These are phyloP conservation scores for Drosophila ficusphila DNA, from an alignment of 1,140 invertebrate species.

Conservation along the genomic window DNA sequence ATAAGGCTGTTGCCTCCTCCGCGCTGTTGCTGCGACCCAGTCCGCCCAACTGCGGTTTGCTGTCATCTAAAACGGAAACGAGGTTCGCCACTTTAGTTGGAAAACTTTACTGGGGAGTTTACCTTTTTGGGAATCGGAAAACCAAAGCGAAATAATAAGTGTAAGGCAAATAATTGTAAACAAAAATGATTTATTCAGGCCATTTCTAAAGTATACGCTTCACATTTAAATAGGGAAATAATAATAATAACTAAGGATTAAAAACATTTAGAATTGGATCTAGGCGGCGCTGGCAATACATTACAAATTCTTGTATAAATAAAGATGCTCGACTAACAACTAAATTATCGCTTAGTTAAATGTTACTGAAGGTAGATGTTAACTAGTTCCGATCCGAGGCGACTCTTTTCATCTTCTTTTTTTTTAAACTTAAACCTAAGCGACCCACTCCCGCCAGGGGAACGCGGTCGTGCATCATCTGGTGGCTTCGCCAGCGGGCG, in stretches of 20 bases:
- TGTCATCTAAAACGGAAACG: constrained; percentile 62
- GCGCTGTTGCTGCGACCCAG: constrained; percentile 61
- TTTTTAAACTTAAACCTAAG: constrained; percentile 49
- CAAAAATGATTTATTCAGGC: constrained; percentile 73
- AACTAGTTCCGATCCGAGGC: constrained; percentile 74
- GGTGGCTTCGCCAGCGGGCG: constrained; percentile 53
- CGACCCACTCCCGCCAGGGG: constrained; percentile 37
- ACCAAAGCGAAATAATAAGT: constrained; percentile 30
- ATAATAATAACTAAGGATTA: constrained; percentile 54
- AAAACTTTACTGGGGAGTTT: not conserved
- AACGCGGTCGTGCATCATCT: constrained; percentile 55
- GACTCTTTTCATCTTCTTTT: constrained; percentile 43
- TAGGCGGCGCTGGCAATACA: constrained; percentile 60
- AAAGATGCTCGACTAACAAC: constrained; percentile 59
- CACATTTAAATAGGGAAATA: constrained; percentile 76
- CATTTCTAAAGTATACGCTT: constrained; percentile 59
- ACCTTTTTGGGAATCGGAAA: constrained; percentile 2
- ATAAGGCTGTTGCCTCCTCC: constrained; percentile 80
- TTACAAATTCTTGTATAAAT: constrained; percentile 74
- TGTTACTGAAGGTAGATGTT: constrained; percentile 78
- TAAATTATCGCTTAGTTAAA: constrained; percentile 63
- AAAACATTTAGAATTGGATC: constrained; percentile 59
- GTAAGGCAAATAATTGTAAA: constrained; percentile 50
- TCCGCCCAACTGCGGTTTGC: constrained; percentile 39
- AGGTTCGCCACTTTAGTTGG: not conserved